Conservation (phyloP, 2,888 invertebrate species). For the Drosophila trichaetosa region DNA sequence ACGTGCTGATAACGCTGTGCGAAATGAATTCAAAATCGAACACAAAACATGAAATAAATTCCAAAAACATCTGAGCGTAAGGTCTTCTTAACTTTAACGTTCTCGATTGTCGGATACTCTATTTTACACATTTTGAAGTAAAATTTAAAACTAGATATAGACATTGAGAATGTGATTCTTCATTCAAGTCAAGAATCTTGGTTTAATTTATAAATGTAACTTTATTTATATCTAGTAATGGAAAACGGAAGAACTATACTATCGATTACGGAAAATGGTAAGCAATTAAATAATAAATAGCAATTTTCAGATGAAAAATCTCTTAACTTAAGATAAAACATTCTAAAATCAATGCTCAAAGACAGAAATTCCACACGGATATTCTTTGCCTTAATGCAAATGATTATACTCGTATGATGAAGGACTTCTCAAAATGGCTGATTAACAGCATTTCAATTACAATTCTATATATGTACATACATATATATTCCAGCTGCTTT, state of each 20-base stretch:
- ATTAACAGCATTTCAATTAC: too few relatives aligned
- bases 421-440: neutral
- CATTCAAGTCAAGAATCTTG: neutral
- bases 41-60: neutral
- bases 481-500: too few relatives aligned
- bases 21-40: slow-evolving; percentile 1
- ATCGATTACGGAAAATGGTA: too few relatives aligned
- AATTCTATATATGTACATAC: too few relatives aligned
- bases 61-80: slow-evolving; percentile 32
- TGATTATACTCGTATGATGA: neutral
- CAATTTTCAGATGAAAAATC: neutral
- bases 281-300: too few relatives aligned
- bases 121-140: neutral
- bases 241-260: too few relatives aligned
- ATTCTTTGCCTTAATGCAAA: neutral
- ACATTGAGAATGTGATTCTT: too few relatives aligned
- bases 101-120: slow-evolving; percentile 4
- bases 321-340: too few relatives aligned
- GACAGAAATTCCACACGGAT: too few relatives aligned
- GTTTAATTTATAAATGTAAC: neutral
- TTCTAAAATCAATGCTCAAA: neutral
- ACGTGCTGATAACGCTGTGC: slow-evolving; percentile 24
- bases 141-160: too few relatives aligned
- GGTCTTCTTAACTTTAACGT: neutral
- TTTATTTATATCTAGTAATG: neutral